Evolutionary conservation across 1,140 invertebrate genomes (phyloP).

Genomic region (Drosophila saltans): DNA sequence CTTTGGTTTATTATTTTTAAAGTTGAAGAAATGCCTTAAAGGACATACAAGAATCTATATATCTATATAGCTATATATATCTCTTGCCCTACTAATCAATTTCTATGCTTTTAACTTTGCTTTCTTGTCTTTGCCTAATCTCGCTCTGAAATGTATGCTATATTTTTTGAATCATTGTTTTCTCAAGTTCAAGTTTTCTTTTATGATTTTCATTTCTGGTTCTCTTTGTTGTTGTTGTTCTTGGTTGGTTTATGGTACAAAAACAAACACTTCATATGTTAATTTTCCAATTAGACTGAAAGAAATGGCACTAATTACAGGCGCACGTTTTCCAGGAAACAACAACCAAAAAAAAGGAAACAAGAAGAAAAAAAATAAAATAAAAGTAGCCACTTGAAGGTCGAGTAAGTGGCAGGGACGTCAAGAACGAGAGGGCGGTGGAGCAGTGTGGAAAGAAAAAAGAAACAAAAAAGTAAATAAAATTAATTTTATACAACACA

Average conservation of each 20-base stretch:
- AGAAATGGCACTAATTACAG: conserved; percentile 80
- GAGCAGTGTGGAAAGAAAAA: conserved; percentile 1
- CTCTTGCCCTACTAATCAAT: too few relatives aligned
- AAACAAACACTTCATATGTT: conserved; percentile 79
- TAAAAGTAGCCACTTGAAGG: conserved; percentile 73
- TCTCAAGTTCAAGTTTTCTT: conserved; percentile 54
- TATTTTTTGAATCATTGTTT: neutral
- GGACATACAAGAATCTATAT: neutral
- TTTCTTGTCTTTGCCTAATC: neutral
- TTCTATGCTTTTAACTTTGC: neutral
- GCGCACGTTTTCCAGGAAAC: conserved; percentile 54
- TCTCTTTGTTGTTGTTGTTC: too few relatives aligned
- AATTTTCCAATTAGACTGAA: conserved; percentile 78
- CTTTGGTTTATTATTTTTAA: conserved; percentile 3
- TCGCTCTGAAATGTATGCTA: neutral
- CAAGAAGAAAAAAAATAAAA: conserved; percentile 28
- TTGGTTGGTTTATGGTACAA: too few relatives aligned
- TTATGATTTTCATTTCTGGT: conserved; percentile 33
- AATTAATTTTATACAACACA: conserved; percentile 75
- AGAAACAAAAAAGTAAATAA: conserved; percentile 63
- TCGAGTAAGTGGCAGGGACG: conserved; percentile 25
- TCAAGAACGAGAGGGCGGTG: conserved; percentile 9
- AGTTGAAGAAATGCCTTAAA: neutral
- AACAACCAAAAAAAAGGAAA: conserved; percentile 25
- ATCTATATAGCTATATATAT: too few relatives aligned